Base-by-base conservation (phyloP, 2,113 vertebrate genomes). In the Addax nasomaculatus region DNA sequence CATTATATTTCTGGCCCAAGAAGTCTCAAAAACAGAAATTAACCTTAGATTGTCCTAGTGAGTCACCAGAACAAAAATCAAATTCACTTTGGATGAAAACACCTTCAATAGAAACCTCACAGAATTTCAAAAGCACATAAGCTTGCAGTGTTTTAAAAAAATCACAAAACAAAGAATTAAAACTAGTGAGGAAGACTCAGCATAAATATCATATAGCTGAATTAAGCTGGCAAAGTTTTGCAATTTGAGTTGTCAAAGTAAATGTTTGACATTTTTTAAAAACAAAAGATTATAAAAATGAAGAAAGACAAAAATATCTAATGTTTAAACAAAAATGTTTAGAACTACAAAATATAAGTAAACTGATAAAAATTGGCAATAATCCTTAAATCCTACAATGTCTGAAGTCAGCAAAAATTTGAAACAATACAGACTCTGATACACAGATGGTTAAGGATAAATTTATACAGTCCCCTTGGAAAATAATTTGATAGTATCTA, bases 251-350 rank as follows among this genome's bases (percentile, higher is more conserved):
- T 43, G 21, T 93, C 51, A 92, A 94, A 78, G 39, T 67, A 89
- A 96, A 39, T 57, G 29, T 83, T 60, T 60, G 47, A 79, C 30
- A 76, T 13, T 7, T 45, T 85, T 64, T 80, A 89, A 91, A 62
- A 94, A 90, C 45, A 88, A 83, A 95, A 95, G 19, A 81, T 11
- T 81, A 13, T 36, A 96, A 97, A 93, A 47, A 93, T 79, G 39
- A 87, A 29, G 3, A 53, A 89, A 39, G 19, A 53, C 51, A 33
- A 60, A 62, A 76, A 58, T 8, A 23, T 43, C 30, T 16, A 85
- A 79, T 43, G 11, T 64, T 15, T 83, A 57, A 67, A 47, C 30
- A 85, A 43, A 93, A 51, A 55, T n/a, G 27, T 78, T 23, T 14
- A 55, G 49, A 55, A 91, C 64, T 95, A 7, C 16, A 89, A 85